Evolutionary conservation across 2,888 invertebrate genomes (phyloP).

Genomic region (Andrena dorsata): DNA sequence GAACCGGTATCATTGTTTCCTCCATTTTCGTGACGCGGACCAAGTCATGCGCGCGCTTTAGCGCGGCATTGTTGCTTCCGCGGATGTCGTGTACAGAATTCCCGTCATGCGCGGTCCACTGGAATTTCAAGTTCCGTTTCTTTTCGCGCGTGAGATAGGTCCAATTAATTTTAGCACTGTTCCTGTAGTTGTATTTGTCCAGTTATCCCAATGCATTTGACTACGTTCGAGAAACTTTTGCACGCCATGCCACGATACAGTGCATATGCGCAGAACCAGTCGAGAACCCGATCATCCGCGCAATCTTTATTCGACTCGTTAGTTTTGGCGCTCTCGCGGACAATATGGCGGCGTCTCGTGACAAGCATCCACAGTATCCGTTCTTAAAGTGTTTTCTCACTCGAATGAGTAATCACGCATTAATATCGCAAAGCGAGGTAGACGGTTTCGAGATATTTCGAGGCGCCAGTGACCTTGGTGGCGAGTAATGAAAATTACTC

Average conservation of each 20-base stretch:
- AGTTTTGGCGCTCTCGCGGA: no score
- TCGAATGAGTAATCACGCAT: neutral
- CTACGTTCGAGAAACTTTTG: no score
- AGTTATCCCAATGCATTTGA: no score
- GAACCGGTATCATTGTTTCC: constrained; percentile 17
- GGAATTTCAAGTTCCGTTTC: neutral
- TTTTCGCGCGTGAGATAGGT: neutral
- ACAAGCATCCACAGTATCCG: no score
- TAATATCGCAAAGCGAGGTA: neutral
- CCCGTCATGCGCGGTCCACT: constrained; percentile 11
- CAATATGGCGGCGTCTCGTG: no score
- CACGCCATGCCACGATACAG: no score
- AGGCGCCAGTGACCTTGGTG: constrained; percentile 47
- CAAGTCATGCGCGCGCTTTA: neutral
- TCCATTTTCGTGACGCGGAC: constrained; percentile 5
- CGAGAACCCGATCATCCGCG: no score
- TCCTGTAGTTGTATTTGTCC: neutral
- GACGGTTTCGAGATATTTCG: neutral
- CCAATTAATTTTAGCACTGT: neutral
- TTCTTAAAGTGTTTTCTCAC: no score
- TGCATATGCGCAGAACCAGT: no score
- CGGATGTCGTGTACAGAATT: constrained; percentile 22
- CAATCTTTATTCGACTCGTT: no score
- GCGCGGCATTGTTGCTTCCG: neutral
- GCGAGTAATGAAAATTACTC: constrained; percentile 43